Percentiles rank a stretch among this genome's conserved stretches.
phyloP scores from a whole-genome alignment of 2,113 vertebrate genomes.

The Grus americana region DNA sequence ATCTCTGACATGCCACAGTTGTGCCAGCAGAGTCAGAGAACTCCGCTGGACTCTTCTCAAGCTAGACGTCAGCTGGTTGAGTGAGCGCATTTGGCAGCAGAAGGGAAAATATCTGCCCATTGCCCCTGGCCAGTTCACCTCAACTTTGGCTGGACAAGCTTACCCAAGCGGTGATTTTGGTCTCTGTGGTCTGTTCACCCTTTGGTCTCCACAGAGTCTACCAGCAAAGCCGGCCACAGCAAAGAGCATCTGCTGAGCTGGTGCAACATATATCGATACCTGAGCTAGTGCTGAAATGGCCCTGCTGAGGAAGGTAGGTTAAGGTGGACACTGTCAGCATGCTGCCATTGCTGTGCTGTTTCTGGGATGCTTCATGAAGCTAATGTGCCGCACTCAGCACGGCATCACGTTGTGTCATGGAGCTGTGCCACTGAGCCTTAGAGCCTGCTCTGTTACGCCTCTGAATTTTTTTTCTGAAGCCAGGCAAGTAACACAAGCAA shows the following conservation, averaged over 20 bases:
- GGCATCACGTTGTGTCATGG: fast-evolving
- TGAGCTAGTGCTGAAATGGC: not conserved
- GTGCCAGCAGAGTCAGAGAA: not conserved
- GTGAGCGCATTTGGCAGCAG: not conserved
- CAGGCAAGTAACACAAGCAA: not conserved
- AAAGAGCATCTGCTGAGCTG: not conserved
- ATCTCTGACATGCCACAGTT: not conserved
- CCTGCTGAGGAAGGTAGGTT: not conserved
- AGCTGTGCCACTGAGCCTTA: not conserved
- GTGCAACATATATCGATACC: fast-evolving
- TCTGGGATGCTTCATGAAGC: not conserved
- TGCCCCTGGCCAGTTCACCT: not conserved
- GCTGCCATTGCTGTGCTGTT: not conserved
- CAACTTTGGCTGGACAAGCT: not conserved
- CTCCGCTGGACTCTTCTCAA: not conserved
- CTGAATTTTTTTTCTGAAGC: not conserved
- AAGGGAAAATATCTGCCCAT: not conserved
- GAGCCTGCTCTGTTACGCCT: not conserved
- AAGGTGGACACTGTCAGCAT: not conserved
- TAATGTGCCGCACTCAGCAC: not conserved
- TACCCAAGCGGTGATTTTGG: not conserved
- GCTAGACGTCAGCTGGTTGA: not conserved
- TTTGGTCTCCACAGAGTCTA: not conserved
- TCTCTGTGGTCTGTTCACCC: not conserved
- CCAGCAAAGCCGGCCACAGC: not conserved